Percentiles rank a stretch among this genome's conserved stretches.
Conservation (phyloP, 64 coral and sea anemone genomes). For the Stichodactyla helianthus region DNA sequence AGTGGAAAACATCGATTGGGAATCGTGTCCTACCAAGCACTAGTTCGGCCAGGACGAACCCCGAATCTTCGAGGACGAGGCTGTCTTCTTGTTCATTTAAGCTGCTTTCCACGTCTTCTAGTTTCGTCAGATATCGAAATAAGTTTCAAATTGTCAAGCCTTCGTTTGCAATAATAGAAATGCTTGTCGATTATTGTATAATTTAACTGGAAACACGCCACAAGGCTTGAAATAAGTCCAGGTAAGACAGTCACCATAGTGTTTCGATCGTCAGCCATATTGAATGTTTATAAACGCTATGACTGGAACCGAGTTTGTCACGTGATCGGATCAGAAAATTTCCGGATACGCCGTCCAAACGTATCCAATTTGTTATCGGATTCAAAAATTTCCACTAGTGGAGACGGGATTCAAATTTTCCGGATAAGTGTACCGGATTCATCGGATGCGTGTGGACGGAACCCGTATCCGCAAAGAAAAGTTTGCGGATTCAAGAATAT, state of each 20-base stretch:
- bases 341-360: neutral
- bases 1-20: neutral
- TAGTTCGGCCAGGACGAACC: no score
- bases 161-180: slow-evolving; percentile 39
- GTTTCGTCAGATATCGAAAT: slow-evolving; percentile 28
- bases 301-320: slow-evolving; percentile 24
- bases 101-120: neutral
- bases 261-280: slow-evolving; percentile 20
- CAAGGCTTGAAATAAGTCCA: slow-evolving; percentile 44
- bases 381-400: no score
- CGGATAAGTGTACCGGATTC: no score
- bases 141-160: slow-evolving; percentile 34
- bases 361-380: no score
- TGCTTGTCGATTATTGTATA: slow-evolving; percentile 11
- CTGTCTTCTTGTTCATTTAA: no score
- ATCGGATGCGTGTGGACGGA: no score
- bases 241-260: slow-evolving; percentile 27
- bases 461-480: no score
- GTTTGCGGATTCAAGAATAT: no score
- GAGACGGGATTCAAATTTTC: no score
- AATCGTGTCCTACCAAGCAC: slow-evolving; percentile 18
- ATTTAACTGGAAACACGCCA: slow-evolving; percentile 35
- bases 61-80: no score
- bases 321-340: slow-evolving; percentile 20
- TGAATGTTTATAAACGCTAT: slow-evolving; percentile 37